Evolutionary conservation across 2,113 vertebrate species (phyloP), one percentile per base, ranked within the genome.

Genomic region (Lampris megalopsis): DNA sequence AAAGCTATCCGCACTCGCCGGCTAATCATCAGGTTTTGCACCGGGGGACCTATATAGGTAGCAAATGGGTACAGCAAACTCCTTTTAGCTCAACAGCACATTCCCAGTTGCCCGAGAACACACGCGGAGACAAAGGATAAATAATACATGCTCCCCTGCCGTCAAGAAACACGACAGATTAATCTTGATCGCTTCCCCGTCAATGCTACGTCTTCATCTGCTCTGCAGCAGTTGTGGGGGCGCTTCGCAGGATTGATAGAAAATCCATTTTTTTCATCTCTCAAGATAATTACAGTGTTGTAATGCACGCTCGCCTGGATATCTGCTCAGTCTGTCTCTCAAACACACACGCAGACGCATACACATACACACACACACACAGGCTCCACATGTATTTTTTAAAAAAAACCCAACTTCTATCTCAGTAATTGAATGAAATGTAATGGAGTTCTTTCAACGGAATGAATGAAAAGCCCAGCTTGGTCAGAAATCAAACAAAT

Each of bases 241-340:
- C 24, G 24, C 24, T 40, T 49, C 45, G 59, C 68, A 81, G 72
- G 65, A 73, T 73, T 78, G 77, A 84, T 83, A 77, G 62, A 41
- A 49, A 88, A 87, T 86, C 65, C 38, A 88, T 87, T 88, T 76
- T 73, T 82, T 70, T 24, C 77, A 85, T 86, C 85, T 81, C 73
- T 60, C 1, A 6, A 74, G 63, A 86, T 89, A 83, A 89, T 90
- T 80, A 84, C 80, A 83, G 66, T 62, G 59, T 53, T 83, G 65
- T 64, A 79, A 86, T 71, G 61, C 65, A 53, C 41, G 57, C 58
- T 80, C 64, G 49, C 56, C 73, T 38, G 24, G 24, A 36, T 63
- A 61, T 57, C 60, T n/a, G 9, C 40, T 67, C 54, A 53, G 61
- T 82, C 69, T 60, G 70, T 64, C 61, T 48, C 60, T 60, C 78